Evolutionary conservation across 2,888 invertebrate genomes (phyloP).

Genomic region (Andrena haemorrhoa): DNA sequence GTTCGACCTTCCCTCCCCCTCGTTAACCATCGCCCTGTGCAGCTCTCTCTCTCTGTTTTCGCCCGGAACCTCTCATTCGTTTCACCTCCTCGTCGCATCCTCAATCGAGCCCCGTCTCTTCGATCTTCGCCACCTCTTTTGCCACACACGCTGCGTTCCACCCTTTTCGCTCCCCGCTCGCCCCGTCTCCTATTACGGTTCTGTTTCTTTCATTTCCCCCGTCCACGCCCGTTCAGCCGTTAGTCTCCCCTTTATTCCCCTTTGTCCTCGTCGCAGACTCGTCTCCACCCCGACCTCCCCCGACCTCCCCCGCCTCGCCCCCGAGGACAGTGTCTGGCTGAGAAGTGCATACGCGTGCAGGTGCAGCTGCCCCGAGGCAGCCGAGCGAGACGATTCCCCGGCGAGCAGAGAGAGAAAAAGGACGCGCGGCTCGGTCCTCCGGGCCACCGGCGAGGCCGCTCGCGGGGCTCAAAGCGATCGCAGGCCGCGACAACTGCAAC

Average conservation of each 20-base stretch:
- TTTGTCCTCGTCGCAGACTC: constrained; percentile 22
- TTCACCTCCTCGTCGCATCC: constrained; percentile 10
- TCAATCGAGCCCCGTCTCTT: neutral
- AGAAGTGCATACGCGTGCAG: constrained; percentile 47
- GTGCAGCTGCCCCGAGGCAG: constrained; percentile 58
- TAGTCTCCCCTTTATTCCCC: neutral
- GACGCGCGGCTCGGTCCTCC: constrained; percentile 21
- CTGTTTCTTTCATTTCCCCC: constrained; percentile 13
- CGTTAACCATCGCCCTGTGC: neutral
- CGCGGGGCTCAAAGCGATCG: constrained; percentile 56
- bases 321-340: constrained; percentile 4
- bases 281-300: neutral
- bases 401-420: constrained; percentile 50
- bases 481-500: constrained; percentile 46
- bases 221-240: neutral
- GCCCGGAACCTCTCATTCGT: neutral
- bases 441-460: neutral
- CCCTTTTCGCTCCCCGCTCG: neutral
- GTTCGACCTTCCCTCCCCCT: neutral
- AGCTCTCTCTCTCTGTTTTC: neutral
- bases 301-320: too few species aligned
- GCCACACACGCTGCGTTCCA: neutral
- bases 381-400: constrained; percentile 60
- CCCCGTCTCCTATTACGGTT: constrained; percentile 3
- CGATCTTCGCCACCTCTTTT: neutral